These are phyloP conservation scores for Hypotaenidia philippensis DNA, from an alignment of 2,797 vertebrate species.

Conservation along the genomic window DNA sequence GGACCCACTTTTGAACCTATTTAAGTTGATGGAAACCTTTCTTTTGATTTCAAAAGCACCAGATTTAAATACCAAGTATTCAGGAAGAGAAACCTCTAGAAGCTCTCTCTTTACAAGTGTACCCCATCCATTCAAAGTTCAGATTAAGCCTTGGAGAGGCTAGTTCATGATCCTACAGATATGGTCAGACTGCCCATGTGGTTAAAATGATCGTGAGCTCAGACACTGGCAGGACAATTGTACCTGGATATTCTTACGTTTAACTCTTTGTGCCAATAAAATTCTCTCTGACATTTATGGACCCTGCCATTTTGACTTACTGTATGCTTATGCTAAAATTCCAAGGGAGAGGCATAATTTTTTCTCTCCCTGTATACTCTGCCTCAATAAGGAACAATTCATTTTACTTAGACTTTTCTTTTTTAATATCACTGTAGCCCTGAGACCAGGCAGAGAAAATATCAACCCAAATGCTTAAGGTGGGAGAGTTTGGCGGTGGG, in stretches of 20 bases:
- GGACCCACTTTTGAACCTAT: constrained; percentile 42
- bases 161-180: background rate
- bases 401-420: constrained; percentile 30
- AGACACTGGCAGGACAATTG: background rate
- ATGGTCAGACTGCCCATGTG: background rate
- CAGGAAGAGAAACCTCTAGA: background rate
- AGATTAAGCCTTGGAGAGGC: background rate
- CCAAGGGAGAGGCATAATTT: background rate
- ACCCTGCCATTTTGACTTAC: constrained; percentile 30
- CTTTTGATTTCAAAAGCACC: constrained; percentile 31
- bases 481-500: accelerated
- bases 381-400: constrained; percentile 32
- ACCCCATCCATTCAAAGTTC: background rate
- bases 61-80: background rate
- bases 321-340: constrained; percentile 53
- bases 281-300: constrained; percentile 45
- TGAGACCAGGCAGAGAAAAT: constrained; percentile 48
- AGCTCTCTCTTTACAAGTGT: background rate
- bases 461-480: constrained; percentile 30
- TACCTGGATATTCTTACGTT: background rate
- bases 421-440: constrained; percentile 47
- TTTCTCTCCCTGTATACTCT: background rate
- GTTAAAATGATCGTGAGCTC: background rate
- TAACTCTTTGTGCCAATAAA: constrained; percentile 60
- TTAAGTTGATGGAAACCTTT: constrained; percentile 38